Conservation (phyloP, 35 echinoderm and acorn worm species). For the Antedon bifida region DNA sequence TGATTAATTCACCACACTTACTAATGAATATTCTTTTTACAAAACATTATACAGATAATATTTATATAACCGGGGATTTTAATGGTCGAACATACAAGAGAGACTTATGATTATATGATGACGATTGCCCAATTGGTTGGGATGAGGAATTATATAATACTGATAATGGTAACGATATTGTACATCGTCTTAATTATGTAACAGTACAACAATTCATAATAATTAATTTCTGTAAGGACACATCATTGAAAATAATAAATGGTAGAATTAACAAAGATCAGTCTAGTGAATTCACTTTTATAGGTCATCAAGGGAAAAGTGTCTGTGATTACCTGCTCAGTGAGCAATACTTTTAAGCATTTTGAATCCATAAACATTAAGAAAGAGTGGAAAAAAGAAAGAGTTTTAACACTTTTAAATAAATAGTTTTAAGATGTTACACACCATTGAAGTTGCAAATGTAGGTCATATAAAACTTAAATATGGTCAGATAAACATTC, state of each 20-base stretch:
- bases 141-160: neutral
- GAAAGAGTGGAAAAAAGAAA: too few relatives aligned
- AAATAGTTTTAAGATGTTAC: too few relatives aligned
- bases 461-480: too few relatives aligned
- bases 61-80: neutral
- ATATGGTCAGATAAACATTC: too few relatives aligned
- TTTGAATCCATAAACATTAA: too few relatives aligned
- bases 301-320: neutral
- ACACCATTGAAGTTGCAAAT: too few relatives aligned
- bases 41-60: too few relatives aligned
- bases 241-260: neutral
- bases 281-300: neutral
- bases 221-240: neutral
- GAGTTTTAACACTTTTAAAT: too few relatives aligned
- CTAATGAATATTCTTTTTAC: too few relatives aligned
- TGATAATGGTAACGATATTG: neutral
- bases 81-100: neutral
- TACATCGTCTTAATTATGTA: neutral
- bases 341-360: too few relatives aligned
- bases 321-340: neutral
- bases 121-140: neutral
- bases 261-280: neutral
- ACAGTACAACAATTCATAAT: neutral
- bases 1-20: too few relatives aligned
- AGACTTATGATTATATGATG: neutral